Percentiles rank a stretch among this genome's conserved stretches.
Evolutionary conservation across 1,140 invertebrate genomes (phyloP).

Genomic region (Ericerus pela): DNA sequence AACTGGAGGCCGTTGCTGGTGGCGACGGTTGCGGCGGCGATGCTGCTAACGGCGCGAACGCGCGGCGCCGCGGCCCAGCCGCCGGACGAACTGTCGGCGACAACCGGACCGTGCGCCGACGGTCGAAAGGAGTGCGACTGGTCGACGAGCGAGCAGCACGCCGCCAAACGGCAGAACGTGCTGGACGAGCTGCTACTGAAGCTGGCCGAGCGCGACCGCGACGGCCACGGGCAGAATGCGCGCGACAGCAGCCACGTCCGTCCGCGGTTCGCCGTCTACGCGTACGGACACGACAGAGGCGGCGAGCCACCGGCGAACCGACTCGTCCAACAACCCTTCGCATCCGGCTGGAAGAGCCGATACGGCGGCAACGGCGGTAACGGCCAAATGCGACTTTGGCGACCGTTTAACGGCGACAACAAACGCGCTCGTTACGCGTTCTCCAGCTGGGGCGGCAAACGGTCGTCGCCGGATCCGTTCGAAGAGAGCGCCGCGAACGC

Average conservation of each 20-base stretch:
- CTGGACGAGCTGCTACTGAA: background rate
- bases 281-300: background rate
- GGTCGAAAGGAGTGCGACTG: no score
- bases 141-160: slow-evolving; percentile 1
- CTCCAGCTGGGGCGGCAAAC: slow-evolving; percentile 18
- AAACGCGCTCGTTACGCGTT: slow-evolving; percentile 17
- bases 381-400: background rate
- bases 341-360: background rate
- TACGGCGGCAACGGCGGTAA: background rate
- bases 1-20: no score
- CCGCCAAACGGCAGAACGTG: background rate
- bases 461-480: slow-evolving; percentile 19
- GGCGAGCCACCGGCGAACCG: no score
- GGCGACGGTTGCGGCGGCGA: no score
- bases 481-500: slow-evolving; percentile 28
- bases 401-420: background rate
- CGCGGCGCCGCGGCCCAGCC: no score
- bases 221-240: background rate
- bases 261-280: background rate
- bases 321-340: background rate
- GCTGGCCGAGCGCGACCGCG: background rate
- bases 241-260: background rate
- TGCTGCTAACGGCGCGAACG: no score
- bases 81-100: no score
- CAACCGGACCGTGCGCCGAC: no score